Evolutionary conservation across 2,797 vertebrate species (phyloP).

Genomic region (Acanthurus tractus): DNA sequence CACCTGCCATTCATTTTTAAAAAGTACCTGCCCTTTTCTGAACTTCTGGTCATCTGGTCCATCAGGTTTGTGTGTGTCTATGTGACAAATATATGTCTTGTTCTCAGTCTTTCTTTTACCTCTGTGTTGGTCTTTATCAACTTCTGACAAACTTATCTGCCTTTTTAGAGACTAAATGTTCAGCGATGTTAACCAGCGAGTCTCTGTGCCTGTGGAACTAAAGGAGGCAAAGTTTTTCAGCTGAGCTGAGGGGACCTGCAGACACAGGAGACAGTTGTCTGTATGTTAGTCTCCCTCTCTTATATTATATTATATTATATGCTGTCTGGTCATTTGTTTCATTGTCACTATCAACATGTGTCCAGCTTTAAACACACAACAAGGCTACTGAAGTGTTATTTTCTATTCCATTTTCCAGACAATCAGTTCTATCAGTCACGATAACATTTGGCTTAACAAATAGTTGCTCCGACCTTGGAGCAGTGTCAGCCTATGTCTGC

Average conservation of each 20-base stretch:
- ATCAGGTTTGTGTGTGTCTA: background rate
- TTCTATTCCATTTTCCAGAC: background rate
- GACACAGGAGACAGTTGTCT: too few relatives aligned
- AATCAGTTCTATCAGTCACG: background rate
- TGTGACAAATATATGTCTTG: background rate
- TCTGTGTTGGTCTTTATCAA: background rate
- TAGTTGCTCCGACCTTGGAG: background rate
- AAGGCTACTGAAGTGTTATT: background rate
- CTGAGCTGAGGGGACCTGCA: too few relatives aligned
- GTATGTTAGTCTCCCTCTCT: background rate
- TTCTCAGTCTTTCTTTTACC: background rate
- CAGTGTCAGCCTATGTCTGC: background rate
- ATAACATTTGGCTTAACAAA: background rate
- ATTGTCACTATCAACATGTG: background rate
- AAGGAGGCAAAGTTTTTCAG: too few relatives aligned
- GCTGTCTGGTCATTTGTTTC: background rate
- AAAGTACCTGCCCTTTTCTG: too few relatives aligned
- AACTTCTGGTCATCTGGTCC: too few relatives aligned
- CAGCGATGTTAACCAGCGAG: background rate
- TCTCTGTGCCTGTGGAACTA: background rate
- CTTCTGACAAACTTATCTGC: background rate
- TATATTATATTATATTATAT: background rate
- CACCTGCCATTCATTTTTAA: too few relatives aligned
- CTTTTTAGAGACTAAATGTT: background rate
- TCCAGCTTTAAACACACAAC: background rate